A percentile compares a stretch with the other conserved stretches of the same genome.
phyloP scores from a whole-genome alignment of 2,888 invertebrate species.

The Geophilus truncorum region DNA sequence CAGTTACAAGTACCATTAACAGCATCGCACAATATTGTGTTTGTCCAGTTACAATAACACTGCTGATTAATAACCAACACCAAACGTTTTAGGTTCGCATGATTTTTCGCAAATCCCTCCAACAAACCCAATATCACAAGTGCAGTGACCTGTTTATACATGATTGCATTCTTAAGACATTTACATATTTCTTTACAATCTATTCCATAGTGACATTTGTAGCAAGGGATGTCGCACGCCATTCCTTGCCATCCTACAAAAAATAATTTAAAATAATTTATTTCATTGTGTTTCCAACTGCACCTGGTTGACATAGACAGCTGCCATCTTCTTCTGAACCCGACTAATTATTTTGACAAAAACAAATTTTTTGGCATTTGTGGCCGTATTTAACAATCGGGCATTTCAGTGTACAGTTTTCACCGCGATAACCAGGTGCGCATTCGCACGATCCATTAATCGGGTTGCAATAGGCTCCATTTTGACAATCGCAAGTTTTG shows the following conservation, averaged over 20 bases:
- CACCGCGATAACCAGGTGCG: constrained; percentile 59
- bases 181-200: constrained; percentile 41
- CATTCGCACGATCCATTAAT: constrained; percentile 79
- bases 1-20: constrained; percentile 50
- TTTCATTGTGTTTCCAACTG: neutral
- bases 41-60: constrained; percentile 42
- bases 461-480: constrained; percentile 80
- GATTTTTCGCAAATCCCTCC: constrained; percentile 35
- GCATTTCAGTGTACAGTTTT: constrained; percentile 75
- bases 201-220: constrained; percentile 36
- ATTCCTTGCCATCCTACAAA: constrained; percentile 39
- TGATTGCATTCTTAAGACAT: constrained; percentile 65
- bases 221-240: constrained; percentile 36
- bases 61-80: constrained; percentile 43
- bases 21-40: constrained; percentile 45
- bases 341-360: constrained; percentile 38
- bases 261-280: neutral
- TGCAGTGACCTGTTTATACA: constrained; percentile 70
- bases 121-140: constrained; percentile 42
- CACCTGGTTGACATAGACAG: constrained; percentile 43
- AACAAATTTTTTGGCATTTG: constrained; percentile 55
- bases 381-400: constrained; percentile 70
- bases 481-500: constrained; percentile 69
- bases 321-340: constrained; percentile 52
- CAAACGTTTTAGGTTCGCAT: constrained; percentile 35